A percentile compares a stretch with the other conserved stretches of the same genome.
These are phyloP conservation scores for Beroe ovata DNA, from an alignment of 37 sponge, comb jelly and placozoan genomes.

Conservation along the genomic window DNA sequence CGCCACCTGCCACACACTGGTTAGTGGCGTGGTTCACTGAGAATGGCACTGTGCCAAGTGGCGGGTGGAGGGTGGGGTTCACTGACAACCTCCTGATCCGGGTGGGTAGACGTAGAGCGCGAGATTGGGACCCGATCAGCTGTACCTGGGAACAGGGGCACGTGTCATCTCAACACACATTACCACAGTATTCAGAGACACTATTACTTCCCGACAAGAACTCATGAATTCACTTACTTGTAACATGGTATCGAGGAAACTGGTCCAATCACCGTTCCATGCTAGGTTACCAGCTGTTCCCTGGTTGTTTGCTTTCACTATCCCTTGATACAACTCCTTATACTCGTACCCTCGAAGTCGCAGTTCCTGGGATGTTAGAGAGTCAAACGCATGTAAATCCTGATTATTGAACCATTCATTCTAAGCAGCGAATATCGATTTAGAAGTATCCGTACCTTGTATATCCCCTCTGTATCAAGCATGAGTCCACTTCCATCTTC, in stretches of 20 bases:
- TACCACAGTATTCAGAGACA: not conserved
- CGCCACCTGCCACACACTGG: constrained; percentile 66
- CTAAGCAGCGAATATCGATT: no score
- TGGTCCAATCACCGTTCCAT: constrained; percentile 64
- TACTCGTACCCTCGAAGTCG: constrained; percentile 68
- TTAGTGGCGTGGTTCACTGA: constrained; percentile 56
- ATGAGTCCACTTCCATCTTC: not conserved
- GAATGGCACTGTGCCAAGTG: not conserved
- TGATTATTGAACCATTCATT: no score
- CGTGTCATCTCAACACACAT: not conserved
- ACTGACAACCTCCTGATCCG: constrained; percentile 17
- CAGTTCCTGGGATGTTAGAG: constrained; percentile 1
- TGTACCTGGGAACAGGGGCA: constrained; percentile 43
- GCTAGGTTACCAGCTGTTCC: constrained; percentile 14
- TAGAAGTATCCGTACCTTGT: constrained; percentile 39
- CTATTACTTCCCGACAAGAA: no score
- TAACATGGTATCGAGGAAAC: constrained; percentile 69
- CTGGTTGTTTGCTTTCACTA: not conserved
- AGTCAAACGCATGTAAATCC: not conserved
- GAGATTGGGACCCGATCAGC: not conserved
- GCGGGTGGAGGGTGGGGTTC: constrained; percentile 22
- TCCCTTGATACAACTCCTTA: constrained; percentile 33
- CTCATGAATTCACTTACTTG: constrained; percentile 15
- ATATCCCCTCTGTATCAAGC: constrained; percentile 36
- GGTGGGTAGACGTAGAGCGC: constrained; percentile 63